These are phyloP conservation scores for Ceriagrion tenellum DNA, from an alignment of 2,888 invertebrate species.

Conservation along the genomic window DNA sequence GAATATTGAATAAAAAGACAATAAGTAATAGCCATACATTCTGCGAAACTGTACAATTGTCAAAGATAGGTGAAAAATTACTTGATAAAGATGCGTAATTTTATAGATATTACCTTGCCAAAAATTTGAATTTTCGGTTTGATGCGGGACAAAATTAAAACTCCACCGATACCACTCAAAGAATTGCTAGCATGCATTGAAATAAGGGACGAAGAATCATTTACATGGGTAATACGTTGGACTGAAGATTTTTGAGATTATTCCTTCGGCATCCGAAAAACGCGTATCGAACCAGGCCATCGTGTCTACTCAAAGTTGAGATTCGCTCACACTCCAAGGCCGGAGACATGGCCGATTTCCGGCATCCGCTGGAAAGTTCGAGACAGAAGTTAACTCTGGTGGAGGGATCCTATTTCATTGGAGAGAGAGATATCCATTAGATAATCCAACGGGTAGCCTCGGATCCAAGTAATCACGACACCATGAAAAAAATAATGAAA, in stretches of 20 bases:
- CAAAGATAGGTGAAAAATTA: no score
- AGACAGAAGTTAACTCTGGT: neutral
- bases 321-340: no score
- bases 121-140: no score
- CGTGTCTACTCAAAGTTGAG: neutral
- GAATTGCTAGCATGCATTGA: no score
- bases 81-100: no score
- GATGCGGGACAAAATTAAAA: no score
- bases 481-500: neutral
- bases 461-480: neutral
- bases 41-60: no score
- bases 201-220: neutral
- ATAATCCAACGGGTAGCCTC: neutral
- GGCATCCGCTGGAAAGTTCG: neutral
- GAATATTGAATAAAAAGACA: no score
- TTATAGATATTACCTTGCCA: no score
- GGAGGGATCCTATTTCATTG: neutral
- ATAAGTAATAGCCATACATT: no score
- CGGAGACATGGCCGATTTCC: no score
- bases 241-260: neutral
- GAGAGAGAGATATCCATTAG: neutral
- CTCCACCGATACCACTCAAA: no score
- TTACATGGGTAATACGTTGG: neutral
- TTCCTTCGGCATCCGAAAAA: neutral
- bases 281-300: neutral